These are phyloP conservation scores for Microtus ochrogaster DNA, from an alignment of 2,113 vertebrate genomes.

Conservation along the genomic window DNA sequence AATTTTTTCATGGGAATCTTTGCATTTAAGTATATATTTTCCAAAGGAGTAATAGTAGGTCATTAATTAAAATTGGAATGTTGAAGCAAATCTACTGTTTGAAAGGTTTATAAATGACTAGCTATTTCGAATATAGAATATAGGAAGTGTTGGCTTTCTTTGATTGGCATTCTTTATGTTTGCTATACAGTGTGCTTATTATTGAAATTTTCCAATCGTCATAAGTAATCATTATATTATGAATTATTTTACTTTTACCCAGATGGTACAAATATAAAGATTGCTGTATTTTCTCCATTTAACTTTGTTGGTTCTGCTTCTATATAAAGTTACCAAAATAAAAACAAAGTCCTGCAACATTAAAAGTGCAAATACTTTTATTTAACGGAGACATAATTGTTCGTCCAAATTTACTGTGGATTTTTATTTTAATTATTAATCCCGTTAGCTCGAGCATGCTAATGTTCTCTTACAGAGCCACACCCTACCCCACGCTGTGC, in stretches of 20 bases:
- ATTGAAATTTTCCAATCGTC: background rate
- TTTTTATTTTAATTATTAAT: background rate
- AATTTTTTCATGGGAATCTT: constrained; percentile 21
- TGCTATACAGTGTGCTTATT: background rate
- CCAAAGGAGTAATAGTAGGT: constrained; percentile 28
- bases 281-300: constrained; percentile 29
- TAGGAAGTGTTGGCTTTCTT: constrained; percentile 48
- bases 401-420: background rate
- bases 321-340: constrained; percentile 29
- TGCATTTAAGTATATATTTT: constrained; percentile 18
- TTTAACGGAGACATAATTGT: background rate
- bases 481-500: background rate
- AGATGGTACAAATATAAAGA: constrained; percentile 1
- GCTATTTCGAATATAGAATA: constrained; percentile 24
- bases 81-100: constrained; percentile 25
- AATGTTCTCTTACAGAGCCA: background rate
- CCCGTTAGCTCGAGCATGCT: background rate
- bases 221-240: constrained; percentile 29
- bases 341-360: constrained; percentile 27
- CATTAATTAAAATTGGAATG: constrained; percentile 27
- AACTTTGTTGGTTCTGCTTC: constrained; percentile 33
- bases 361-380: constrained; percentile 48
- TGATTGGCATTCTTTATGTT: constrained; percentile 25
- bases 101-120: constrained; percentile 45
- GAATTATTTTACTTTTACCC: constrained; percentile 43